Evolutionary conservation across 2,888 invertebrate genomes (phyloP), one percentile per base, ranked within the genome.

Genomic region (Deilephila elpenor): DNA sequence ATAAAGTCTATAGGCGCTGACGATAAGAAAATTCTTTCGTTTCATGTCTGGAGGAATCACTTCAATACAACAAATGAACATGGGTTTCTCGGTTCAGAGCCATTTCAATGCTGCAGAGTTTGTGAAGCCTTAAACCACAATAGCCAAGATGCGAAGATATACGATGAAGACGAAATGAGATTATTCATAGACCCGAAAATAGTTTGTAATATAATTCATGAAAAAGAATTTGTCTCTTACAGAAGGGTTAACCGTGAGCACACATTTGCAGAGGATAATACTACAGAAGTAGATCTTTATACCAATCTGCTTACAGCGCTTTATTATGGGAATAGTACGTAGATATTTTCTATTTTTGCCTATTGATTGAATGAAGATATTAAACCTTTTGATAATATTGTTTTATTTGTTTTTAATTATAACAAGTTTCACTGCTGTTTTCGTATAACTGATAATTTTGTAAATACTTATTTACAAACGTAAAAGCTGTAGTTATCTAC

Each of bases 111-210:
- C 76, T 97, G 97, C 81, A 94, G 96, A 74, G 83, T 96, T 7
- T 97, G 97, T 82, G 96, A 97, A 85, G 96, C 96, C 17, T 88
- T 97, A 19, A 96, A 96, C 84, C 96, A 95, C 80, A 96, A 96
- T 82, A 87, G 89, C 25, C 86, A 72, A 0, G 70, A 34, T 2
- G 75, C 75, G 60, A 89, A 86, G 72, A 74, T 86, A 3, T 91
- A 92, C 59, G 75, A 78, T 67, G 79, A 81, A 76, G 64, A 80
- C 3, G 79, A 77, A 59, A 75, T 92, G 19, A 78, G 79, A 71
- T 56, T 74, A 20, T 90, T 85, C 73, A 82, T 91, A 34, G 87
- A 89, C 75, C 75, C 77, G 0, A 73, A 51, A 29, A 60, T 60
- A 29, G 8, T 60, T 20, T 60, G 60, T 8, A 29, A 29, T 14